These are phyloP conservation scores for Coracopsis vasa DNA, from an alignment of 2,113 vertebrate genomes.

Conservation along the genomic window DNA sequence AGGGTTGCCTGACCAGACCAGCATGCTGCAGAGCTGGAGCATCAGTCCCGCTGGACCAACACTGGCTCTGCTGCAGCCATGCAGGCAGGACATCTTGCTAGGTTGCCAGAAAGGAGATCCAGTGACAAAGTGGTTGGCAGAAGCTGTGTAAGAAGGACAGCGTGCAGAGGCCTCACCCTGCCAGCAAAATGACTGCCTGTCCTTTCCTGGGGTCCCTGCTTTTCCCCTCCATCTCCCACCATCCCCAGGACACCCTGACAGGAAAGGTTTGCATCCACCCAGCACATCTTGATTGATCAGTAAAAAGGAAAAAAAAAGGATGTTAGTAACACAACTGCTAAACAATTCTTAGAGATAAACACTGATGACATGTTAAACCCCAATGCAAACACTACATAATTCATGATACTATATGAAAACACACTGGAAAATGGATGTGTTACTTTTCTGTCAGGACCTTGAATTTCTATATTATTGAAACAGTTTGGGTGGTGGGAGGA, in stretches of 20 bases:
- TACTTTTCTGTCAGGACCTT: slow-evolving; percentile 39
- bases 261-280: neutral
- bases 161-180: neutral
- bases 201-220: neutral
- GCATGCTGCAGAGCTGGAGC: neutral
- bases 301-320: neutral
- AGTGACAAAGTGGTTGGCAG: neutral
- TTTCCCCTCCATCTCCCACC: neutral
- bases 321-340: neutral
- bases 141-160: neutral
- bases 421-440: slow-evolving; percentile 32
- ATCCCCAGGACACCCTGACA: neutral
- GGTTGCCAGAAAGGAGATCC: neutral
- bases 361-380: slow-evolving; percentile 11
- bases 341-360: slow-evolving; percentile 23
- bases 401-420: slow-evolving; percentile 45
- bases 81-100: neutral
- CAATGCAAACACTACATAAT: slow-evolving; percentile 1
- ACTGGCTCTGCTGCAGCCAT: neutral
- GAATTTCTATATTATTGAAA: slow-evolving; percentile 68
- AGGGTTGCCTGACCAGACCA: neutral
- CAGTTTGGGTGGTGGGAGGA: slow-evolving; percentile 63
- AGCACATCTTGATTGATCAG: neutral
- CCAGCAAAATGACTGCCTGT: neutral
- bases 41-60: accelerated